Evolutionary conservation across 2,797 vertebrate genomes (phyloP).

Genomic region (Mionectes olivaceus): DNA sequence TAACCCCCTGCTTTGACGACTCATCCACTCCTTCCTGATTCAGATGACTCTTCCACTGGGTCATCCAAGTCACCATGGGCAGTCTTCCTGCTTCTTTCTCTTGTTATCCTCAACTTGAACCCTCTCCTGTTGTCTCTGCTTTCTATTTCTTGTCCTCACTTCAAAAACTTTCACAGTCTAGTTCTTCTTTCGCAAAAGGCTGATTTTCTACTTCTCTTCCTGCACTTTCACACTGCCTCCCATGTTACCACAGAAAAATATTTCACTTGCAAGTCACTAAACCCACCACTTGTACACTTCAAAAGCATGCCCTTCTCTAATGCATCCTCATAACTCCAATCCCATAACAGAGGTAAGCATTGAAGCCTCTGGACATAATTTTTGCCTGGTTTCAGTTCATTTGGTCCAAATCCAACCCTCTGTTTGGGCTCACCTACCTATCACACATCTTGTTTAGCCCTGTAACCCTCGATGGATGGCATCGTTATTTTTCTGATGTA

Average conservation of each 20-base stretch:
- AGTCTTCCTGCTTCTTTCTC: background rate
- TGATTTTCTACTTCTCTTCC: background rate
- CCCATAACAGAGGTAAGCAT: background rate
- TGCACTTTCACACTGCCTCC: background rate
- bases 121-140: background rate
- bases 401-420: background rate
- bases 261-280: background rate
- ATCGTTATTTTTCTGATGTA: background rate
- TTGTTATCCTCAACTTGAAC: background rate
- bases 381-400: background rate
- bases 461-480: background rate
- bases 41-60: background rate
- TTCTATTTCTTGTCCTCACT: background rate
- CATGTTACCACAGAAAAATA: background rate
- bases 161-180: background rate
- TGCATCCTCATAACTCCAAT: rapidly evolving
- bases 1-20: background rate
- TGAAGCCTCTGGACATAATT: background rate
- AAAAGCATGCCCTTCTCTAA: background rate
- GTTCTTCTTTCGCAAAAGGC: background rate
- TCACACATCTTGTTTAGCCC: background rate
- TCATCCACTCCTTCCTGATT: background rate
- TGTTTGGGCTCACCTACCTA: background rate
- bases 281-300: background rate
- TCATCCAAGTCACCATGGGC: background rate